These are phyloP conservation scores for Cliona cf. orientalis DNA, from an alignment of 37 sponge, comb jelly and placozoan species.

Conservation along the genomic window DNA sequence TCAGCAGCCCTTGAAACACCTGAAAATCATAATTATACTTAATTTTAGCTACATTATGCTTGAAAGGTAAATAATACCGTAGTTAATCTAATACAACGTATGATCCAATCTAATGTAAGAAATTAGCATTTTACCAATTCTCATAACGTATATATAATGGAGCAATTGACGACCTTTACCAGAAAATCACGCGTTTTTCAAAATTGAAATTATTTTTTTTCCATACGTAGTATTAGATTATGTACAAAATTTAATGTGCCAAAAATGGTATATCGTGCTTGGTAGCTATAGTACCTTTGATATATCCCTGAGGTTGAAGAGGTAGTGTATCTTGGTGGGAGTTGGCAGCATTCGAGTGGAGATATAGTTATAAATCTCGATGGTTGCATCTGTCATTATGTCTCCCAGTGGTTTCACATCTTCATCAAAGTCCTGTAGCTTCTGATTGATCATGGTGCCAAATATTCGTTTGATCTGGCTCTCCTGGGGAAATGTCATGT, in stretches of 20 bases:
- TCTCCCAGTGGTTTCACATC: conserved; percentile 97
- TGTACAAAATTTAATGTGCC: too few species aligned
- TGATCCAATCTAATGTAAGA: too few species aligned
- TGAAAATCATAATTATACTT: not conserved
- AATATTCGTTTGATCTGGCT: conserved; percentile 97
- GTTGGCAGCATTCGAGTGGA: conserved; percentile 92
- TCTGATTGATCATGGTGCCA: conserved; percentile 99
- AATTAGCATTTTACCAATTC: too few species aligned
- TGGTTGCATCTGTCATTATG: conserved; percentile 94
- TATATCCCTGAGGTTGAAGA: conserved; percentile 97
- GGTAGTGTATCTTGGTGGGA: conserved; percentile 98
- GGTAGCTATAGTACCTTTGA: conserved; percentile 83
- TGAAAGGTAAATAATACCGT: too few species aligned
- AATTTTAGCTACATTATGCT: too few species aligned
- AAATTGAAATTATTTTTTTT: too few species aligned
- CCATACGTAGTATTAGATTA: too few species aligned
- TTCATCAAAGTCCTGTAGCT: conserved; percentile 99
- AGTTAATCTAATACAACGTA: too few species aligned
- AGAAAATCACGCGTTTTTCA: too few species aligned
- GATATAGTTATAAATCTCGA: conserved; percentile 89
- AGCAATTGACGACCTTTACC: too few species aligned
- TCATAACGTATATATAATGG: too few species aligned
- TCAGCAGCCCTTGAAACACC: conserved; percentile 97
- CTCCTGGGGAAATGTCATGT: conserved; percentile 99
- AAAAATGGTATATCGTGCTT: too few species aligned